Evolutionary conservation across 2,888 invertebrate species (phyloP), one percentile per base, ranked within the genome.

Genomic region (Acrobasis repandana): DNA sequence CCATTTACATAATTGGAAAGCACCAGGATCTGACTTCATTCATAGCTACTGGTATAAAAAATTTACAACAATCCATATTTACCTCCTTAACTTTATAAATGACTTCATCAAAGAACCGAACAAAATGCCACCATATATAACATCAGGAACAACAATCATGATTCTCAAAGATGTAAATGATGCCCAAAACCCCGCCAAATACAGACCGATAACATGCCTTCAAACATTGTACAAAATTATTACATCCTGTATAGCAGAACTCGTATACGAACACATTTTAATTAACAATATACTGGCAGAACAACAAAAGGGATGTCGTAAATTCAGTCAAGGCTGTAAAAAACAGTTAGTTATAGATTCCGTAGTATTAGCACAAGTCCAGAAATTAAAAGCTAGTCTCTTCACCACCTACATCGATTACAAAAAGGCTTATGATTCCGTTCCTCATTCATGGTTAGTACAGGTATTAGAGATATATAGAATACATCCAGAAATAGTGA

Each of bases 121-220:
- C 0, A 51, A 20, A 1, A 63, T 69, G n/a, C 67, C 68, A 9
- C 8, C 47, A 3, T 71, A 59, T 20, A 43, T 68, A 6, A 63
- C 66, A 14, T n/a, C 16, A 11, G 68, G 69, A 48, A 61, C 60
- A 10, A 69, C 69, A 5, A 67, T 65, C 15, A 67, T 72, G 67
- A 47, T 71, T 43, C 70, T 58, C 5, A 61, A 61, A 52, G 58
- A 58, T 15, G 4, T 49, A 9, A 46, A 14, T n/a, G 47, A 56
- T 33, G 6, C 18, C 0, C 16, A 11, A 11, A 68, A 72, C 15
- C 70, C 73, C 9, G 59, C 68, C 0, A 70, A 73, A 63, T 73
- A 71, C 28, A 62, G 71, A 61, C 73, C 71, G 0, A 72, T 73
- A 0, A 73, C 73, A 8, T 76, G 74, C 43, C 56, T 74, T 9